Evolutionary conservation across 23 tunicate species (phyloP), one percentile per base, ranked within the genome.

Genomic region (Styela clava): DNA sequence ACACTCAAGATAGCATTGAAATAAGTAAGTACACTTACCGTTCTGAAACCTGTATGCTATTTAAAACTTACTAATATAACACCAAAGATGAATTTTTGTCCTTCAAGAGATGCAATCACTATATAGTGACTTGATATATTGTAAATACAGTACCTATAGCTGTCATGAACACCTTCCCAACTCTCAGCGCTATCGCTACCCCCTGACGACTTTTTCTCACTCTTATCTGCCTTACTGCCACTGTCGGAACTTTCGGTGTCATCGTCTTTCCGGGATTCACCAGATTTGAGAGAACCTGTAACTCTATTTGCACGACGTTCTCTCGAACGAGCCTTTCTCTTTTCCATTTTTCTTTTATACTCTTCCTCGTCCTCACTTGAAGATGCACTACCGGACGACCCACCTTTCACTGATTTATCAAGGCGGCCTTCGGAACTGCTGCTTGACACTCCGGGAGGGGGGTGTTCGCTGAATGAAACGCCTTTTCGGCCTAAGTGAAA

Each of bases 401-500:
- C 31, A 16, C 22, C 22, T 27, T 0, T 18, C 12, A 18, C 71
- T 16, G 30, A 27, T 27, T 67, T 29, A 16, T 67, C 71, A 18
- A 67, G 31, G 0, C 16, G 16, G 16, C 22, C 31, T 18, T 25
- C 31, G n/a, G 30, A 25, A 21, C 23, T 61, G 31, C 2, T 1
- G 79, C 86, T 83, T 12, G 86, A 83, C 31, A 27, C 72, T 61
- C 86, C 86, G 3, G 86, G 86, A 29, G 86, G 79, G 5, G 86
- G 79, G 68, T 83, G 86, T 33, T 24, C 35, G 20, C 52, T 65
- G 44, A 83, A 83, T 18, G 86, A 83, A 29, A 83, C 86, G 32
- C 73, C 73, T 73, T 63, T 37, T 33, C 73, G 62, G 29, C 79
- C 31, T 25, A 26, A 27, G 69, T 22, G 26, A 44, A 36, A 22